Conservation (phyloP, 2,888 invertebrate genomes). For the Clivina fossor region DNA sequence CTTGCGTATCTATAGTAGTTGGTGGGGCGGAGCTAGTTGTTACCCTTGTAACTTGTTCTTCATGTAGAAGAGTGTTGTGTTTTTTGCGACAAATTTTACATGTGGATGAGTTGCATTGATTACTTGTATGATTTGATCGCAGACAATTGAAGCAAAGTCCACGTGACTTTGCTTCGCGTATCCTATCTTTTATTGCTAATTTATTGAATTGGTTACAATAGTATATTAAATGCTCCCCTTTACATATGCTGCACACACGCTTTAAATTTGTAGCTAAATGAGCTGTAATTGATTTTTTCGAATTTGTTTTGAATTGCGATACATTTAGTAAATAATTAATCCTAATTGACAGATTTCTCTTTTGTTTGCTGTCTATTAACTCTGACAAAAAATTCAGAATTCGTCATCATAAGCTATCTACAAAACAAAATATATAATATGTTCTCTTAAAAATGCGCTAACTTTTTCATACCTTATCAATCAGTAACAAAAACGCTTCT, state of each 20-base stretch:
- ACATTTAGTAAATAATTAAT: too few relatives aligned
- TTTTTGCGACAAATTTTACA: not conserved
- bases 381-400: too few relatives aligned
- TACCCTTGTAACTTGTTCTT: not conserved
- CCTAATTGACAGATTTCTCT: too few relatives aligned
- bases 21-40: not conserved
- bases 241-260: not conserved
- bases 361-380: too few relatives aligned
- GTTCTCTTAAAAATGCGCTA: too few relatives aligned
- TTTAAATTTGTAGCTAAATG: not conserved
- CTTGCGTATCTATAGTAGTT: not conserved
- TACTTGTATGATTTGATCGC: not conserved
- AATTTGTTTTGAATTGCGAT: too few relatives aligned
- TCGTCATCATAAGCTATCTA: too few relatives aligned
- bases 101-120: not conserved
- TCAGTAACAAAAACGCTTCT: too few relatives aligned
- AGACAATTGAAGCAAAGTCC: slow-evolving; percentile 1
- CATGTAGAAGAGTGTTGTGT: not conserved
- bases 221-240: not conserved
- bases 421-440: too few relatives aligned
- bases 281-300: too few relatives aligned
- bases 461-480: too few relatives aligned
- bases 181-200: not conserved
- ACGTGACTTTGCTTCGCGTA: not conserved
- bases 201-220: not conserved